These are phyloP conservation scores for Phrynocephalus versicolor DNA, from an alignment of 2,113 vertebrate species.

Conservation along the genomic window DNA sequence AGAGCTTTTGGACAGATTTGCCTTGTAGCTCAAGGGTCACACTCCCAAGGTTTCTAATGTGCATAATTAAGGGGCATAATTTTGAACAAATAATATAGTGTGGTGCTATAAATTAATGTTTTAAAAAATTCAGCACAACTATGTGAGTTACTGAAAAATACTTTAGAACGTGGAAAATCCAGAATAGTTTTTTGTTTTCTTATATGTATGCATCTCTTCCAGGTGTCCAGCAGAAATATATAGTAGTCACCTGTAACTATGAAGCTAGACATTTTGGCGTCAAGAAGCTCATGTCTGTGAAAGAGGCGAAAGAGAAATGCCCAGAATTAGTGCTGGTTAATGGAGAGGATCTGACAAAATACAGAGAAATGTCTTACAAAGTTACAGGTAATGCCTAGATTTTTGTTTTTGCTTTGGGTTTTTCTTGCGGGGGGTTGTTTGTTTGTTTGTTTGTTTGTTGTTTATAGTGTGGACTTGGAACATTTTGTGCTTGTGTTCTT, in stretches of 20 bases:
- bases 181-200: not conserved
- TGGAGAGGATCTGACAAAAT: conserved; percentile 90
- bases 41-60: not conserved
- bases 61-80: not conserved
- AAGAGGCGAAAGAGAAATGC: conserved; percentile 84
- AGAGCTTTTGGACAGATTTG: no score
- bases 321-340: conserved; percentile 86
- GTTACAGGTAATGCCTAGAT: conserved; percentile 81
- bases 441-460: not conserved
- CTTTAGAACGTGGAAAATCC: accelerated
- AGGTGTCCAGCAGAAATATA: conserved; percentile 89
- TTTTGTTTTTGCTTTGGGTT: not conserved
- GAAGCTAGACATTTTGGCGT: conserved; percentile 84
- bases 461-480: not conserved
- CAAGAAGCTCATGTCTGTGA: conserved; percentile 84
- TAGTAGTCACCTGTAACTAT: conserved; percentile 91
- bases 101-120: not conserved
- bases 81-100: not conserved
- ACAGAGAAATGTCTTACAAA: conserved; percentile 89
- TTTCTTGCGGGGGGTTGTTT: not conserved
- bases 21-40: no score
- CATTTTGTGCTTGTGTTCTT: not conserved
- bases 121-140: not conserved
- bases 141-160: not conserved
- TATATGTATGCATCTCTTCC: not conserved